Conservation (phyloP, 2,888 invertebrate species). For the Athrips mouffetella region DNA sequence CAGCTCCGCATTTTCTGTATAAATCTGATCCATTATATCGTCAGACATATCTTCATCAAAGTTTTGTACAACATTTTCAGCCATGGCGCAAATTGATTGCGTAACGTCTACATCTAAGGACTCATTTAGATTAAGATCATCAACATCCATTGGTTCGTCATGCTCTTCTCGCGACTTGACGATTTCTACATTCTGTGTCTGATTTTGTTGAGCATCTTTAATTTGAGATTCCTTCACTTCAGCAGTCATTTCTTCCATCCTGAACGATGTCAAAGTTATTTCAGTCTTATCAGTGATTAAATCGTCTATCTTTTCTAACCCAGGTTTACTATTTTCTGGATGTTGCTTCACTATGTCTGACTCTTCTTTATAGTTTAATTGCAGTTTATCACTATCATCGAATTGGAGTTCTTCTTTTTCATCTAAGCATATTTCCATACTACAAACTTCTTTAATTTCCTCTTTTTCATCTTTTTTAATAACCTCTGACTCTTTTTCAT, state of each 20-base stretch:
- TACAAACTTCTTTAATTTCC: no score
- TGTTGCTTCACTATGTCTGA: background rate
- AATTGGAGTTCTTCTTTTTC: no score
- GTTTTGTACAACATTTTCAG: background rate
- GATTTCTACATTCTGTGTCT: background rate
- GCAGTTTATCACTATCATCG: background rate
- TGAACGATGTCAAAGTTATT: background rate
- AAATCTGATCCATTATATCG: background rate
- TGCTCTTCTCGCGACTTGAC: background rate
- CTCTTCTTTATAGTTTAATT: background rate
- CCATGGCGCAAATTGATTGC: constrained; percentile 1
- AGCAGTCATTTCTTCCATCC: background rate
- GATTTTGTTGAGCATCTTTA: constrained; percentile 2
- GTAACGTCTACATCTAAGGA: background rate
- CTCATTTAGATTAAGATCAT: background rate
- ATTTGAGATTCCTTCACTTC: background rate
- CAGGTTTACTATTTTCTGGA: background rate
- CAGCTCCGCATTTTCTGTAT: background rate
- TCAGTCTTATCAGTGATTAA: no score
- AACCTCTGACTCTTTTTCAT: no score
- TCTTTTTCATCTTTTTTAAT: no score
- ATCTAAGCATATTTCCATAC: no score
- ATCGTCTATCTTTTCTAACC: no score
- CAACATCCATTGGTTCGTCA: constrained; percentile 2
- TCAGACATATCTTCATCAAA: background rate